Conservation (phyloP, 2,113 vertebrate genomes). For the Puma concolor region DNA sequence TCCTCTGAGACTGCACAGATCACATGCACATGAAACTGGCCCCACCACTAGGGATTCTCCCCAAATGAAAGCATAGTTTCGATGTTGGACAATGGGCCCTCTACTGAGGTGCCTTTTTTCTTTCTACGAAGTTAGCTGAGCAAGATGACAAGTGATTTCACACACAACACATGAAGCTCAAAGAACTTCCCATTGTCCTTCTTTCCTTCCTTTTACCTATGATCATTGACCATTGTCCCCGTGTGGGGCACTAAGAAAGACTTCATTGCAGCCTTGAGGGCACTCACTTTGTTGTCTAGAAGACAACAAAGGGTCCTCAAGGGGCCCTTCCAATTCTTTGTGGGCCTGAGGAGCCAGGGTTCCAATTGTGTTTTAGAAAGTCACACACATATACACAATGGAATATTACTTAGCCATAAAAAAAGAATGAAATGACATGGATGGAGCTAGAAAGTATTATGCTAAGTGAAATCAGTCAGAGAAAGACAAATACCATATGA, state of each 20-base stretch:
- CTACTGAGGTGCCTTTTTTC: neutral
- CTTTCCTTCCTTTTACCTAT: neutral
- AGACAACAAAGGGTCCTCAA: neutral
- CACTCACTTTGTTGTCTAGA: neutral
- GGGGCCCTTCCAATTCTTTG: neutral
- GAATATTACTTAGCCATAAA: too few species aligned
- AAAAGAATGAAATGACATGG: too few species aligned
- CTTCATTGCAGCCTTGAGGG: neutral
- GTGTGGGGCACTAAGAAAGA: neutral
- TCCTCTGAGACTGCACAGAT: neutral
- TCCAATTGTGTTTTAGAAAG: neutral
- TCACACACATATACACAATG: neutral
- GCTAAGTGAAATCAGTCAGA: too few species aligned
- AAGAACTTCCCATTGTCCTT: accelerated
- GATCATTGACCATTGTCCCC: neutral
- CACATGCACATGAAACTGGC: neutral
- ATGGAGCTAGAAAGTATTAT: too few species aligned
- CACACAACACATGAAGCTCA: neutral
- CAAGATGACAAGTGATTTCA: neutral
- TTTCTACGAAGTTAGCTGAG: neutral
- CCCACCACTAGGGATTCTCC: neutral
- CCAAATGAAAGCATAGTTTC: neutral
- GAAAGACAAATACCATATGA: too few species aligned
- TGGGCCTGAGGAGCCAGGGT: accelerated
- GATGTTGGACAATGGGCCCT: too few species aligned